Percentiles rank a stretch among this genome's conserved stretches.
Conservation (phyloP, 2,113 vertebrate genomes). For the Poecilia latipinna region DNA sequence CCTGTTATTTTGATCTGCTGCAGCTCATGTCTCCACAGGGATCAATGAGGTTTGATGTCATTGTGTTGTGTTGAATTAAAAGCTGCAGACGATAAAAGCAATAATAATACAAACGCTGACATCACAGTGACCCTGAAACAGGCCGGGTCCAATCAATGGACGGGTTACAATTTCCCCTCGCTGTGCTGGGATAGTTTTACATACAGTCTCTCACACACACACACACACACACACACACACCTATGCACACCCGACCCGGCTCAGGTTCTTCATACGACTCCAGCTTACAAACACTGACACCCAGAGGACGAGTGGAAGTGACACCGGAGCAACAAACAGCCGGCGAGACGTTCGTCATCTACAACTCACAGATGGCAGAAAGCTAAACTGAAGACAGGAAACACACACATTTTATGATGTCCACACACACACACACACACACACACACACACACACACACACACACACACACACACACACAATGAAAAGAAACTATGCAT, state of each 20-base stretch:
- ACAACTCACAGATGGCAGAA: constrained; percentile 8
- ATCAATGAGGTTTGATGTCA: constrained; percentile 57
- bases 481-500: constrained; percentile 65
- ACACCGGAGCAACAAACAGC: constrained; percentile 46
- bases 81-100: constrained; percentile 64
- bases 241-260: not conserved
- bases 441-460: not conserved
- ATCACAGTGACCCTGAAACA: constrained; percentile 69
- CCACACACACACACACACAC: not conserved
- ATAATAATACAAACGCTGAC: constrained; percentile 72
- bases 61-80: constrained; percentile 61
- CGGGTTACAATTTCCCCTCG: constrained; percentile 51
- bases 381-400: not conserved
- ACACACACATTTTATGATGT: not conserved
- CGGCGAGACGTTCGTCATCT: constrained; percentile 32
- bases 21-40: constrained; percentile 11
- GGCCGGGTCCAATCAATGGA: constrained; percentile 44
- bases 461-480: constrained; percentile 25
- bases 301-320: constrained; percentile 61
- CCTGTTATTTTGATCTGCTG: constrained; percentile 33
- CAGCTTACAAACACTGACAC: constrained; percentile 75
- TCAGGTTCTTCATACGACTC: constrained; percentile 38
- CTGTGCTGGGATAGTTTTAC: constrained; percentile 56
- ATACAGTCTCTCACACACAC: constrained; percentile 22
- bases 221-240: constrained; percentile 23